Base-by-base conservation (phyloP, 1,140 invertebrate species). In the Drosophila ironensis region DNA sequence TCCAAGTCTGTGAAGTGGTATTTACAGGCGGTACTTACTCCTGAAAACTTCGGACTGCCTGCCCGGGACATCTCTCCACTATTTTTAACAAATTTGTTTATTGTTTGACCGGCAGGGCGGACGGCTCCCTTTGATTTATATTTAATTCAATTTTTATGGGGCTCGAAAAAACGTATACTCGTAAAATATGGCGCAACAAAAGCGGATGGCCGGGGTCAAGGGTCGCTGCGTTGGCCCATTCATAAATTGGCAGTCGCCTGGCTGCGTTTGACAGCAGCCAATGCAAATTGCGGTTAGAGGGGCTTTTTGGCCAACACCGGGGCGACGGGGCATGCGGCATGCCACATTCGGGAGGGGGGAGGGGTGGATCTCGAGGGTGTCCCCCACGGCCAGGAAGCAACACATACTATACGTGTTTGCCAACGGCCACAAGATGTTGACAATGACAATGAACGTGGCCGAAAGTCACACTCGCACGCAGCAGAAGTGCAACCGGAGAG, bases 121-220 rank as follows among this genome's bases (percentile, higher is more conserved):
- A n/a, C n/a, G n/a, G 17, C 38, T 46, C 50, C 60, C 14, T 33
- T 64, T 84, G 78, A 84, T 84, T 84, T 84, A 84, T 86, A 86
- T 84, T 84, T 84, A 78, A 84, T 84, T 78, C 80, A 86, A 84
- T 84, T 84, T 86, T 84, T 84, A 86, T 78, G 86, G 80, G 78
- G 70, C 70, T 73, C 60, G n/a, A 73, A 82, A 82, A 84, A 84
- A 78, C 78, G 59, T 66, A 67, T 86, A n/a, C n/a, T n/a, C n/a
- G n/a, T n/a, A 84, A 86, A 86, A 78, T 74, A 84, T 82, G 53
- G 60, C 72, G 51, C 50, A 63, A 72, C 69, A 72, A 69, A 63
- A 54, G 61, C 12, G 73, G 40, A 7, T 25, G 11, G n/a, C 8
- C 8, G 28, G 30, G 30, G 30, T 45, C 44, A 40, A 35, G 60